Conservation (phyloP, 2,113 vertebrate genomes). For the Silurus glanis region DNA sequence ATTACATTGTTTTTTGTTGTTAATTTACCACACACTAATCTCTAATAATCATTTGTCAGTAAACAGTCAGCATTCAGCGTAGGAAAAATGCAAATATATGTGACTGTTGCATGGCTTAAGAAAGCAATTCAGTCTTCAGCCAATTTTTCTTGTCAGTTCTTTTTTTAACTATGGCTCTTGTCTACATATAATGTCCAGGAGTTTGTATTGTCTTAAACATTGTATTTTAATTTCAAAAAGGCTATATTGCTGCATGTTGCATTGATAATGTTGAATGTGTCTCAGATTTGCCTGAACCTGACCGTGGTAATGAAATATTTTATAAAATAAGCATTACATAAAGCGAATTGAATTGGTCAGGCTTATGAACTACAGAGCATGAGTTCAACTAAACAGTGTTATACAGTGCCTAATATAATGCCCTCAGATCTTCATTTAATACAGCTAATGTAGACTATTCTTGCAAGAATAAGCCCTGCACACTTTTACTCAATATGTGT, state of each 20-base stretch:
- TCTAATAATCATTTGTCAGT: neutral
- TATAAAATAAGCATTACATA: neutral
- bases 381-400: neutral
- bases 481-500: neutral
- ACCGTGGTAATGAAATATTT: neutral
- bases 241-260: neutral
- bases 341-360: neutral
- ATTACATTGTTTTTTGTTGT: neutral
- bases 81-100: neutral
- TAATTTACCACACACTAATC: neutral
- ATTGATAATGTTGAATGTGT: neutral
- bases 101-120: slow-evolving; percentile 8
- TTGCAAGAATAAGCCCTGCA: neutral
- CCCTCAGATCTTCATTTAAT: neutral
- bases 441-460: neutral
- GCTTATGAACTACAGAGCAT: neutral
- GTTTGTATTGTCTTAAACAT: neutral
- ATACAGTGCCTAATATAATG: neutral
- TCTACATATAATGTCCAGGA: neutral
- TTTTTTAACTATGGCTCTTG: neutral
- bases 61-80: neutral
- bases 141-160: neutral
- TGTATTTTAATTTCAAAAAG: neutral
- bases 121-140: neutral
- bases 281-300: neutral